Percentiles rank a stretch among this genome's conserved stretches.
Conservation (phyloP, 2,888 invertebrate species). For the Lasioglossum pauxillum region DNA sequence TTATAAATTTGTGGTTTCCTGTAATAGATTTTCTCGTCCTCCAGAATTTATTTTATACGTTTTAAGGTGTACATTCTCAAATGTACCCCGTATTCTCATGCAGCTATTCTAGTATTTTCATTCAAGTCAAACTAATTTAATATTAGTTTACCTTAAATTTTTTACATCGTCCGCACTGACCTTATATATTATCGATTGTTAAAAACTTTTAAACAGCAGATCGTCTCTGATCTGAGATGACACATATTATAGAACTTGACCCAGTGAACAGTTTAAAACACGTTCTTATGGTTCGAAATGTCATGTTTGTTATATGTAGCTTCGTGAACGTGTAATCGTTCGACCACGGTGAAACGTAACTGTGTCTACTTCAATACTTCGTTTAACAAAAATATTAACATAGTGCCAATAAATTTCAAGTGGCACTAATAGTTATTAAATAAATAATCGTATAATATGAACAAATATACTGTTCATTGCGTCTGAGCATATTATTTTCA, state of each 20-base stretch:
- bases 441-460: constrained; percentile 15
- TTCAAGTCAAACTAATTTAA: not conserved
- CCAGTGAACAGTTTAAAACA: constrained; percentile 20
- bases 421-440: not conserved
- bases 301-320: constrained; percentile 28
- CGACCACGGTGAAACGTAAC: constrained; percentile 1
- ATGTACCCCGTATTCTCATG: not conserved
- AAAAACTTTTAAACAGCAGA: constrained; percentile 13
- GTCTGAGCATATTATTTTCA: constrained; percentile 6
- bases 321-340: constrained; percentile 10
- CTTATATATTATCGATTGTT: constrained; percentile 2
- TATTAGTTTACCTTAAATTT: not conserved
- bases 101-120: not conserved
- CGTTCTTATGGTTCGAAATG: constrained; percentile 32
- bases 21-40: constrained; percentile 5
- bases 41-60: not conserved
- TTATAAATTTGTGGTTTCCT: not conserved
- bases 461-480: constrained; percentile 10
- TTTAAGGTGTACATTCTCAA: constrained; percentile 1
- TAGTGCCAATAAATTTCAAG: constrained; percentile 7
- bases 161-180: not conserved
- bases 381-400: constrained; percentile 14
- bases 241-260: constrained; percentile 19
- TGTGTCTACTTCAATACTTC: constrained; percentile 9
- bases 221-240: constrained; percentile 5